Base-by-base conservation (phyloP, 2,888 invertebrate species). In the Drosophila lutescens region DNA sequence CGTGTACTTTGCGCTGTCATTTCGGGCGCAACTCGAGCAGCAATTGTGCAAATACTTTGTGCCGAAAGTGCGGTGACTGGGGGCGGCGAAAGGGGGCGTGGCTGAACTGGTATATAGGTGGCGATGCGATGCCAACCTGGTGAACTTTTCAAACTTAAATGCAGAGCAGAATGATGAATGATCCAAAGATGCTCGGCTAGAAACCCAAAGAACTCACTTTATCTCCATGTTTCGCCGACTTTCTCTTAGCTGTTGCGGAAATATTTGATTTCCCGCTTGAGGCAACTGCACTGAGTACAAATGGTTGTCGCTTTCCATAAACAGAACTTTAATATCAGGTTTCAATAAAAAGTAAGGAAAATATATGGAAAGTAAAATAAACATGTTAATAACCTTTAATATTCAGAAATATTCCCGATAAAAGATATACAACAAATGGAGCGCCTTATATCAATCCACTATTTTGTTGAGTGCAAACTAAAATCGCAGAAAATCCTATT, bases 11-110 rank as follows among this genome's bases (percentile, higher is more conserved):
- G 77, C 85, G 87, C 82, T 89, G 89, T 88, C 79, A 86, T 86
- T 89, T 88, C 71, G 87, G 78, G 73, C 74, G 69, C 86, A 80
- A 77, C 83, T 85, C 79, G 74, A 84, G 85, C 78, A 77, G 86
- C 88, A 86, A 83, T 90, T 90, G 86, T 85, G 88, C 79, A 89
- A 89, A 89, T 89, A 88, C 88, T 88, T 84, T 81, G 71, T 43
- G 75, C 68, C 60, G 61, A 69, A 57, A 50, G 61, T 55, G 54
- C 47, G 58, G 65, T 20, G 57, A 67, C 57, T 26, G 60, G 59
- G 74, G 12, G 46, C 6, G 5, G 26, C 46, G 41, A n/a, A 10
- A n/a, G 15, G 13, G 30, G 53, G 17, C 46, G 23, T 34, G 56
- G 43, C 10, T 36, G 13, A 12, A 15, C 20, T 8, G 17, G 34